Evolutionary conservation across 1,140 invertebrate genomes (phyloP).

Genomic region (Nomia melanderi): DNA sequence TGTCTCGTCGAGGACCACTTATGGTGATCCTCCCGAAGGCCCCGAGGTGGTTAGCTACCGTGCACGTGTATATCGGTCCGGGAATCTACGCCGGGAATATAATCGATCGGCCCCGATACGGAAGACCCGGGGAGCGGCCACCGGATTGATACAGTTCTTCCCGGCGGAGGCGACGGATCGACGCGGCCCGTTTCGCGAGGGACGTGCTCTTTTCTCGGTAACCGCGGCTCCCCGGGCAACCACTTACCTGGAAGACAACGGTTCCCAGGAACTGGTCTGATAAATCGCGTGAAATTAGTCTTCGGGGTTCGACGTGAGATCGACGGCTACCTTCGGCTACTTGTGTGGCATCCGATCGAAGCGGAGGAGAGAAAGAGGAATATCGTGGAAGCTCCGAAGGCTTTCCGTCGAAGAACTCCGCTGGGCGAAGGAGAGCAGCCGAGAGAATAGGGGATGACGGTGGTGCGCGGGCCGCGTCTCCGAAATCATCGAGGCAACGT

Average conservation of each 20-base stretch:
- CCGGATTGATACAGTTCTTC: slow-evolving; percentile 29
- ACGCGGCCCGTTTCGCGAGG: slow-evolving; percentile 22
- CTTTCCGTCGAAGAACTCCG: too few relatives aligned
- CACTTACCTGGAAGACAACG: slow-evolving; percentile 14
- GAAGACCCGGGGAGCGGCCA: not conserved
- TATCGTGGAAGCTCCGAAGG: too few relatives aligned
- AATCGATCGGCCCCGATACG: slow-evolving; percentile 54
- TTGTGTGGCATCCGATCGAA: not conserved
- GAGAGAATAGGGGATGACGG: slow-evolving; percentile 3
- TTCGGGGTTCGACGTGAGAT: slow-evolving; percentile 25
- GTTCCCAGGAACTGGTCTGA: not conserved
- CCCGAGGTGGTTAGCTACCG: slow-evolving; percentile 64
- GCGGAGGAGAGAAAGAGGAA: too few relatives aligned
- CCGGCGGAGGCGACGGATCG: slow-evolving; percentile 23
- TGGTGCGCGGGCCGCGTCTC: slow-evolving; percentile 31
- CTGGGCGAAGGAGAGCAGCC: slow-evolving; percentile 1
- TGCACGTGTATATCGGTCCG: slow-evolving; percentile 54
- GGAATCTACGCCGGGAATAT: slow-evolving; percentile 48
- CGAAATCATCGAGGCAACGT: slow-evolving; percentile 75
- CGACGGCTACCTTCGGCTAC: not conserved
- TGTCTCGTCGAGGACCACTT: slow-evolving; percentile 61
- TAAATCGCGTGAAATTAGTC: slow-evolving; percentile 20
- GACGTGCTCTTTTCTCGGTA: not conserved
- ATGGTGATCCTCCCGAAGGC: slow-evolving; percentile 57
- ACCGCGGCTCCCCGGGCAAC: too few relatives aligned